A percentile compares a stretch with the other conserved stretches of the same genome.
These are phyloP conservation scores for Apocrypta bakeri DNA, from an alignment of 1,140 invertebrate species.

Conservation along the genomic window DNA sequence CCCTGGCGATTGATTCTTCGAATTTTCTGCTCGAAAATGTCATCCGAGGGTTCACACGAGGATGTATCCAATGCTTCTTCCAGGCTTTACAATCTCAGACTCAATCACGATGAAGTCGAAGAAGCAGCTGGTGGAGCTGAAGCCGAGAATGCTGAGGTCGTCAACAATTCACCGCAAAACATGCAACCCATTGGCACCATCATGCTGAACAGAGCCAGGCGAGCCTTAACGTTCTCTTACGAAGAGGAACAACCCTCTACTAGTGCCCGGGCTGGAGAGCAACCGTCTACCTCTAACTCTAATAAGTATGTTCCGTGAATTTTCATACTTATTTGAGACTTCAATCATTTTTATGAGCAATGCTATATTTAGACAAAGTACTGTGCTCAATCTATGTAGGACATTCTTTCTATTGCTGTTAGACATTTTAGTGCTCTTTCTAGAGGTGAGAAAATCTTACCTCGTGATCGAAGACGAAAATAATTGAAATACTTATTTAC, in stretches of 20 bases:
- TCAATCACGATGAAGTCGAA: slow-evolving; percentile 40
- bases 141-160: slow-evolving; percentile 51
- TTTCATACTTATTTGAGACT: neutral
- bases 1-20: slow-evolving; percentile 18
- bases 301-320: slow-evolving; percentile 58
- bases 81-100: slow-evolving; percentile 41
- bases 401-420: too few relatives aligned
- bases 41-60: slow-evolving; percentile 36
- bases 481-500: too few relatives aligned
- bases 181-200: slow-evolving; percentile 59
- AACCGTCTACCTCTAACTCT: slow-evolving; percentile 55
- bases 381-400: neutral
- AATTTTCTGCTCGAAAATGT: slow-evolving; percentile 42
- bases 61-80: slow-evolving; percentile 27
- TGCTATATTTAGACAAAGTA: neutral
- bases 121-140: slow-evolving; percentile 41
- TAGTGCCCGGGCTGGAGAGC: slow-evolving; percentile 54
- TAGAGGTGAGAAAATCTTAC: too few relatives aligned
- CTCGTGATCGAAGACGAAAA: too few relatives aligned
- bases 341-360: neutral
- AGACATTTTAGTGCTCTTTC: too few relatives aligned
- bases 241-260: slow-evolving; percentile 64
- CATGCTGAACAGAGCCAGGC: slow-evolving; percentile 59
- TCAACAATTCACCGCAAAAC: slow-evolving; percentile 59
- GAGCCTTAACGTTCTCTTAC: slow-evolving; percentile 59